These are phyloP conservation scores for Panonychus citri DNA, from an alignment of 1,140 invertebrate genomes.

Conservation along the genomic window DNA sequence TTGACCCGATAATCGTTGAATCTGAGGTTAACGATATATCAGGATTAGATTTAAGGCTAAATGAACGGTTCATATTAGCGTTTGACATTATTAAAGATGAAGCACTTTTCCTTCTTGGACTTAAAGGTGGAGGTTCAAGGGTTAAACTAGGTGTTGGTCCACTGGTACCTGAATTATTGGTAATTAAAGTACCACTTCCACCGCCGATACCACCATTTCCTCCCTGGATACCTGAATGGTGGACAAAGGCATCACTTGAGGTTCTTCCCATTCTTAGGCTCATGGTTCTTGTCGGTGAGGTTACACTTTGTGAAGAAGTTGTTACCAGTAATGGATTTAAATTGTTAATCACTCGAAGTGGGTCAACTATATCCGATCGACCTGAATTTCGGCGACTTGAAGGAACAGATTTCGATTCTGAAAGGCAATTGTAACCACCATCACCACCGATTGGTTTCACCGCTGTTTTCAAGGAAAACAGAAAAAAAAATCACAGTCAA, in stretches of 20 bases:
- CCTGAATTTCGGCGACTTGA: conserved; percentile 10
- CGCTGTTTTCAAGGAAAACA: too few relatives aligned
- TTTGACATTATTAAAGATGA: neutral
- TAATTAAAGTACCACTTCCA: neutral
- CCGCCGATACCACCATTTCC: neutral
- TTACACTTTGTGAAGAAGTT: neutral
- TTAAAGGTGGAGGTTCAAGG: neutral
- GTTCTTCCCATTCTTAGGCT: conserved; percentile 1
- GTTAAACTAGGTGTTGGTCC: neutral
- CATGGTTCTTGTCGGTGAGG: neutral
- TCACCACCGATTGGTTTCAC: neutral
- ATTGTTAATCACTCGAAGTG: neutral
- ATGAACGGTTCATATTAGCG: neutral
- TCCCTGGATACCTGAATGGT: neutral
- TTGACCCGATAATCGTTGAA: neutral
- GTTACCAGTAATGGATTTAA: neutral
- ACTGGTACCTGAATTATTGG: neutral
- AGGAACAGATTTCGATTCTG: conserved; percentile 5
- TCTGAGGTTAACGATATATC: neutral
- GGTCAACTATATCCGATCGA: neutral
- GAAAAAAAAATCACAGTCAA: too few relatives aligned
- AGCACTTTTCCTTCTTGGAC: neutral
- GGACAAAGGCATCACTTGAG: neutral
- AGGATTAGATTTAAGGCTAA: neutral
- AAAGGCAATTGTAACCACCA: neutral